Base-by-base conservation (phyloP, 2,113 vertebrate species). In the Centropus unirufus region DNA sequence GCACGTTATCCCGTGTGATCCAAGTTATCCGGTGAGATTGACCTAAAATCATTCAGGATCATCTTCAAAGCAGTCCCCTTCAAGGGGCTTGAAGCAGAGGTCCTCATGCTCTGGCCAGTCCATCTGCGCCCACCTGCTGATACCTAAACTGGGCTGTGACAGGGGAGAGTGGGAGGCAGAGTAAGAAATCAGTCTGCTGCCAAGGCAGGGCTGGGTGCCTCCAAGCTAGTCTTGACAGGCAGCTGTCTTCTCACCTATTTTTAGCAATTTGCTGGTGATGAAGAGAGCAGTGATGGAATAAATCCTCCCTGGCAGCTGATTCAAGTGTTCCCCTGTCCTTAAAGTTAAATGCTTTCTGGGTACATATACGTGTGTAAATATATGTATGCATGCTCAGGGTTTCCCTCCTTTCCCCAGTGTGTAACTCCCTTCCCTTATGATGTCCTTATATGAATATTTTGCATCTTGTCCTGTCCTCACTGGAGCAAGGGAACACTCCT, bases 201-300 rank as follows among this genome's bases (percentile, higher is more conserved):
- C 88, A 63, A 73, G 64, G 64, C 75, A 63, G 80, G 42, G 23
- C 84, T 81, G 87, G n/a, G 30, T 77, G 75, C 34, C 46, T 89
- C 49, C 13, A 12, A 54, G 44, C 57, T 63, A 11, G 16, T 77
- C 75, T 55, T 85, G 59, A 63, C 88, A 91, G 75, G 57, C 88
- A 93, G 84, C 88, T 93, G 88, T 82, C 84, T 81, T 82, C 84
- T 81, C 10, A 0, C 75, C 59, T 95, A 74, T 91, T 95, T 82
- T 69, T 91, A 91, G 80, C 27, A 58, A 8, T 74, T 82, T 22
- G 22, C 47, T 30, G 61, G 58, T 64, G 79, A 57, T 63, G 49
- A 36, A 90, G 86, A 55, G 36, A 73, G 69, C 49, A 15, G 39
- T 39, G 49, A 73, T 58, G 61, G 70, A 78, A 69, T 63, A 78